These are phyloP conservation scores for Diabrotica undecimpunctata DNA, from an alignment of 1,140 invertebrate genomes.

Conservation along the genomic window DNA sequence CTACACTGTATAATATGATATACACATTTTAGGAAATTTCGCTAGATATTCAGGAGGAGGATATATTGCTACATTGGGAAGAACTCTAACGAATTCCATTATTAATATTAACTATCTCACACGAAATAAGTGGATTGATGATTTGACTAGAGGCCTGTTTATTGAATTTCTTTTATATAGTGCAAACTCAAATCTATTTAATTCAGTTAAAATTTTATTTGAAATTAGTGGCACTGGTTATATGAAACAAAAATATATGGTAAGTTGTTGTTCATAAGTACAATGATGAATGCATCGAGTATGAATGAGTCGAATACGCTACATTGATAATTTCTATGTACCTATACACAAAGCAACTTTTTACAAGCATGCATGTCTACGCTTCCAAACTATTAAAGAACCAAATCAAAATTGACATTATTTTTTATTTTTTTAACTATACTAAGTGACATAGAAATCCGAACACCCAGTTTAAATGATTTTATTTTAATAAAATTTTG, in stretches of 20 bases:
- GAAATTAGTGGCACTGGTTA: conserved; percentile 30
- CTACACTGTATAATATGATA: no score
- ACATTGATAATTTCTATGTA: no score
- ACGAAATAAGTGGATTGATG: conserved; percentile 33
- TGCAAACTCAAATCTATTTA: conserved; percentile 33
- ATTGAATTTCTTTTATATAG: conserved; percentile 34
- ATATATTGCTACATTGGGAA: conserved; percentile 31
- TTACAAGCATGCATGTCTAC: no score
- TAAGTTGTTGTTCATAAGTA: background rate
- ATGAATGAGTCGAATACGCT: no score
- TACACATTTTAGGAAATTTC: conserved; percentile 25
- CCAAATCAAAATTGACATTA: no score
- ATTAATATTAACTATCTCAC: conserved; percentile 30
- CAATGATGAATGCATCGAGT: no score
- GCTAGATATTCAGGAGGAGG: conserved; percentile 30
- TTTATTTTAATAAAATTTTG: no score
- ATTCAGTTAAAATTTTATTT: conserved; percentile 25
- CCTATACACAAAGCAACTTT: no score
- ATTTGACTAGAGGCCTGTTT: conserved; percentile 27
- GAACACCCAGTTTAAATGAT: no score
- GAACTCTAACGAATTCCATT: conserved; percentile 30
- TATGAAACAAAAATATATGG: background rate
- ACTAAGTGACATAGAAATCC: no score
- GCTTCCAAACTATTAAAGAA: no score
- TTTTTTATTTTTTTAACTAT: no score